Percentiles rank a stretch among this genome's conserved stretches.
These are phyloP conservation scores for Macrobrachium nipponense DNA, from an alignment of 1,140 invertebrate genomes.

Conservation along the genomic window DNA sequence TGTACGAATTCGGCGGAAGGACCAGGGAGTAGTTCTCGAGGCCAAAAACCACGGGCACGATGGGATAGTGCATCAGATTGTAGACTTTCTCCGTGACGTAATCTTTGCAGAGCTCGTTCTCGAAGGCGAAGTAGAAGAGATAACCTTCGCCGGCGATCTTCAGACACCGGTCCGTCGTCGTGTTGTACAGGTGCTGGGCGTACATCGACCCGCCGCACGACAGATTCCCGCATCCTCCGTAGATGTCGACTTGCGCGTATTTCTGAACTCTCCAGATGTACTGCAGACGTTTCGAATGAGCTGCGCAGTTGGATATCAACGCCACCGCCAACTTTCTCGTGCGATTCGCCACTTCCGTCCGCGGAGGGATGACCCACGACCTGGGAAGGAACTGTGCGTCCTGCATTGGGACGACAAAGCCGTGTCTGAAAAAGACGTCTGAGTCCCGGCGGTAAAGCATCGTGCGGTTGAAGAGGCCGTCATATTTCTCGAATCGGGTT, in stretches of 20 bases:
- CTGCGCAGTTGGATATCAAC: conserved; percentile 71
- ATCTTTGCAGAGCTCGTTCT: conserved; percentile 69
- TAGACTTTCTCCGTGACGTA: conserved; percentile 69
- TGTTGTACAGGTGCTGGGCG: not conserved
- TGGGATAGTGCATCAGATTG: conserved; percentile 65
- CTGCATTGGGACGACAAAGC: too few species aligned
- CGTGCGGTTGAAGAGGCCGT: too few species aligned
- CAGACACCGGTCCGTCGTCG: conserved; percentile 13
- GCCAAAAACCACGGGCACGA: conserved; percentile 80
- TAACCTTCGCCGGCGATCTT: conserved; percentile 65
- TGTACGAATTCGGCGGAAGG: conserved; percentile 78
- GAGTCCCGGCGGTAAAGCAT: too few species aligned
- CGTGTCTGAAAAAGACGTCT: too few species aligned
- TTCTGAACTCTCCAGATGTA: conserved; percentile 70
- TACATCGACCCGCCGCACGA: conserved; percentile 14
- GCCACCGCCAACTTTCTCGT: conserved; percentile 66
- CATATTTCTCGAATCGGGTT: too few species aligned
- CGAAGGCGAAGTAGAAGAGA: conserved; percentile 71
- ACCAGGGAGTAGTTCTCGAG: conserved; percentile 71
- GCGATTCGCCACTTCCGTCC: not conserved
- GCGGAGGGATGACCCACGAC: not conserved
- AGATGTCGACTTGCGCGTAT: conserved; percentile 71
- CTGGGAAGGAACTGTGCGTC: too few species aligned
- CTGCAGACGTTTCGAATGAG: conserved; percentile 67
- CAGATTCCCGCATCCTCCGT: conserved; percentile 69